These are phyloP conservation scores for Epizoanthus rinbou DNA, from an alignment of 92 coral and sea anemone genomes.

Conservation along the genomic window DNA sequence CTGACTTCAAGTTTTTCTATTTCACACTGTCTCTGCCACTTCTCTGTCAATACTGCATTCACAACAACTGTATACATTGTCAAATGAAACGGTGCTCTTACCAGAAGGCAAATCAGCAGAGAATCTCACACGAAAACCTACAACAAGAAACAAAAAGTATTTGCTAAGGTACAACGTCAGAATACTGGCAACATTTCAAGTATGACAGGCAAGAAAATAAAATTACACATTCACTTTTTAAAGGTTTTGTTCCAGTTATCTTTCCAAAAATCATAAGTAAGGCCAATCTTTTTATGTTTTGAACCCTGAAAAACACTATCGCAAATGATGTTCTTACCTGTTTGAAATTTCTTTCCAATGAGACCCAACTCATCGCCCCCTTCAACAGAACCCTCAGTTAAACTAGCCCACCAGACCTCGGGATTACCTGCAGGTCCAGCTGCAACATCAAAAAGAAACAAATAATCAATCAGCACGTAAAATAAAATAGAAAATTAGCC, in stretches of 20 bases:
- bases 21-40: constrained; percentile 31
- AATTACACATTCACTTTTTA: too few relatives aligned
- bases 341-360: constrained; percentile 96
- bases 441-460: constrained; percentile 34
- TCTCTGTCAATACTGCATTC: constrained; percentile 37
- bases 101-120: constrained; percentile 86
- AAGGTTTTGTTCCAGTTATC: neutral
- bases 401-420: constrained; percentile 99
- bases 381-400: constrained; percentile 89
- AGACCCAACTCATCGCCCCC: constrained; percentile 98
- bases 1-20: constrained; percentile 1
- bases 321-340: constrained; percentile 63
- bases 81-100: constrained; percentile 62
- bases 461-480: neutral
- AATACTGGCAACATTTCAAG: neutral
- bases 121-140: constrained; percentile 97
- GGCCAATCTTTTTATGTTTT: neutral
- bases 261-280: too few relatives aligned
- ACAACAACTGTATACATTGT: neutral
- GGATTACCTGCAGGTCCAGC: constrained; percentile 99
- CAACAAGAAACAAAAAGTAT: neutral
- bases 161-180: neutral
- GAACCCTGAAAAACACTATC: neutral
- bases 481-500: neutral
- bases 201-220: too few relatives aligned